phyloP scores from a whole-genome alignment of 2,888 invertebrate genomes.

The Panopea generosa region DNA sequence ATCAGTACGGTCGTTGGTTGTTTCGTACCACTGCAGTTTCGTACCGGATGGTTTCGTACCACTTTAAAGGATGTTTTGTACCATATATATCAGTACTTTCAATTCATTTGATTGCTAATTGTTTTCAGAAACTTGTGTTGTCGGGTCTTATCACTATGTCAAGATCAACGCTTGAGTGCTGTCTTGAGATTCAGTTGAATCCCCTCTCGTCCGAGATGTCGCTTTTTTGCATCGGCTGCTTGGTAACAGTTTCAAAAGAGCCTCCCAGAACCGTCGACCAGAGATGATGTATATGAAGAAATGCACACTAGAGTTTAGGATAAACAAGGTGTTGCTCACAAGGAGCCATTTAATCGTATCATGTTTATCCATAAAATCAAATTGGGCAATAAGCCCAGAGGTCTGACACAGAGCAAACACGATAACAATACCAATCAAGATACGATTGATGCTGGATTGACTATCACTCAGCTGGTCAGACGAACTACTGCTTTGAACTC shows the following conservation, averaged over 20 bases:
- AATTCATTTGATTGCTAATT: too few relatives aligned
- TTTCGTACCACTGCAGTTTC: too few relatives aligned
- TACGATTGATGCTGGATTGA: slow-evolving; percentile 80
- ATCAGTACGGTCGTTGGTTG: too few relatives aligned
- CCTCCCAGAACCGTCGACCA: slow-evolving; percentile 78
- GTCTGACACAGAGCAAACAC: slow-evolving; percentile 83
- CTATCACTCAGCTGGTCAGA: slow-evolving; percentile 77
- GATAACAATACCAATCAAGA: slow-evolving; percentile 81
- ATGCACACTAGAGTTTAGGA: slow-evolving; percentile 82
- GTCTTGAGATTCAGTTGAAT: too few relatives aligned
- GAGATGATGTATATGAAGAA: slow-evolving; percentile 83
- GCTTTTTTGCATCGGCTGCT: too few relatives aligned
- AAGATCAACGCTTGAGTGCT: too few relatives aligned
- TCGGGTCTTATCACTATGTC: too few relatives aligned
- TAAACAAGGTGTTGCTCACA: slow-evolving; percentile 79
- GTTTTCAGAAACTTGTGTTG: too few relatives aligned
- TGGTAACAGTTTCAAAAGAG: slow-evolving; percentile 75
- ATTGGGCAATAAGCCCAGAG: slow-evolving; percentile 79
- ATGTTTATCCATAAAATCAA: slow-evolving; percentile 69
- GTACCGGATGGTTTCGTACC: too few relatives aligned
- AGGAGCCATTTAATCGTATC: slow-evolving; percentile 77
- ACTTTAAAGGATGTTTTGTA: too few relatives aligned
- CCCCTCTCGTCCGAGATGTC: too few relatives aligned
- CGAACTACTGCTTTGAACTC: slow-evolving; percentile 75
- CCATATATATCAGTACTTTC: too few relatives aligned